Evolutionary conservation across 2,888 invertebrate species (phyloP).

Genomic region (Meiosimyza platycephala): DNA sequence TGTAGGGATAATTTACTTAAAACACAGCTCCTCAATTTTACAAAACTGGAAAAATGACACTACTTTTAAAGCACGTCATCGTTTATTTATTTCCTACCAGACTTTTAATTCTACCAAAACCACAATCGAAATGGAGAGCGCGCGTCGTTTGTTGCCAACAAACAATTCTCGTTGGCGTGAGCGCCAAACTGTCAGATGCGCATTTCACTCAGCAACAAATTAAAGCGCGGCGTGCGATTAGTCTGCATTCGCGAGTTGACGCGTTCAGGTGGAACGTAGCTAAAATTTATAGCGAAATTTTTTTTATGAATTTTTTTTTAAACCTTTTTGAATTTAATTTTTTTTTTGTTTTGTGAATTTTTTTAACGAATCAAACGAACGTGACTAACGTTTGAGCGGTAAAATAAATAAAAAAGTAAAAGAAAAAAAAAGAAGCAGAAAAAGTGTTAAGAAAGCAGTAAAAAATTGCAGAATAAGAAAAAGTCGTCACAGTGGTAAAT

Average conservation of each 20-base stretch:
- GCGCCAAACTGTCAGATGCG: background rate
- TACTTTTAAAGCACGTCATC: too few species aligned
- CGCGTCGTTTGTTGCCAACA: background rate
- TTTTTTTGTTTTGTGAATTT: background rate
- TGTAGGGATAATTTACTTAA: too few species aligned
- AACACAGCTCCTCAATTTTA: too few species aligned
- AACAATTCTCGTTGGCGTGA: background rate
- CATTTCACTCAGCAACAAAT: background rate
- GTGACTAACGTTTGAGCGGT: constrained; percentile 32
- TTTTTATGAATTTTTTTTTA: constrained; percentile 6
- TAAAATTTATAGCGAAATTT: background rate
- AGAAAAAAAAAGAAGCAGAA: constrained; percentile 12
- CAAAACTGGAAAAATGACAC: too few species aligned
- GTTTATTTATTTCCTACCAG: background rate
- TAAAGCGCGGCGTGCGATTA: constrained; percentile 38
- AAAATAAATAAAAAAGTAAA: constrained; percentile 12
- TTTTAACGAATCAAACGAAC: constrained; percentile 34
- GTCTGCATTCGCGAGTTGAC: constrained; percentile 49
- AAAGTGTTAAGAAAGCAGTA: constrained; percentile 14
- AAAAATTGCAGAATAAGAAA: background rate
- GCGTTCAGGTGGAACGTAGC: constrained; percentile 44
- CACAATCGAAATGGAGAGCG: background rate
- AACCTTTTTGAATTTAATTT: too few species aligned
- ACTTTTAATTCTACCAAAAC: background rate
- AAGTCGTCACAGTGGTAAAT: constrained; percentile 1